Percentiles rank a stretch among this genome's conserved stretches.
These are phyloP conservation scores for Oopsacas minuta DNA, from an alignment of 37 sponge, comb jelly and placozoan genomes.

Conservation along the genomic window DNA sequence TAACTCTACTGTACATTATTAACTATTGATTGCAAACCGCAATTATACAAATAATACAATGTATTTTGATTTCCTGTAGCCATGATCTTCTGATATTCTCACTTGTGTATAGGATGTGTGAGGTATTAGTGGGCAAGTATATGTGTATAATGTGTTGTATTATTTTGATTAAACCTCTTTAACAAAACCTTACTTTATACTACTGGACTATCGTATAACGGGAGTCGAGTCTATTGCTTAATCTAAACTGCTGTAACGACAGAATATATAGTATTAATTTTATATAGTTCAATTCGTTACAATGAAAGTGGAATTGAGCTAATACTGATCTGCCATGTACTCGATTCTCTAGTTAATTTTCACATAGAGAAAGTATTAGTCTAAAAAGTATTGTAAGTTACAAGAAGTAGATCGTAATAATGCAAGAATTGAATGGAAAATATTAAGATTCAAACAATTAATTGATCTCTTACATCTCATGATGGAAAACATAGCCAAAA, in stretches of 20 bases:
- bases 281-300: slow-evolving; percentile 6
- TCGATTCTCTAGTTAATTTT: background rate
- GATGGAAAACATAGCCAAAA: too few species aligned
- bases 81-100: background rate
- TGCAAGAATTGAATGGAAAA: background rate
- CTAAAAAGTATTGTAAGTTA: too few species aligned
- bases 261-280: background rate
- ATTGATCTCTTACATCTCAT: too few species aligned
- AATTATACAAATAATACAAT: background rate
- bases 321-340: background rate
- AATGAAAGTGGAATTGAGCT: background rate
- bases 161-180: background rate
- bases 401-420: too few species aligned
- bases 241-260: background rate
- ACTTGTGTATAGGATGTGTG: background rate
- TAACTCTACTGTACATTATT: background rate
- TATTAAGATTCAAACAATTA: too few species aligned
- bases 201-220: background rate
- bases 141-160: background rate
- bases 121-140: background rate
- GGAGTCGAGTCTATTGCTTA: background rate
- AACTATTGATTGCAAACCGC: background rate
- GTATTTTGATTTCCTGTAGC: background rate
- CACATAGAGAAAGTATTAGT: background rate
- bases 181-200: background rate